phyloP scores from a whole-genome alignment of 2,888 invertebrate species.

The Ctena decussata region DNA sequence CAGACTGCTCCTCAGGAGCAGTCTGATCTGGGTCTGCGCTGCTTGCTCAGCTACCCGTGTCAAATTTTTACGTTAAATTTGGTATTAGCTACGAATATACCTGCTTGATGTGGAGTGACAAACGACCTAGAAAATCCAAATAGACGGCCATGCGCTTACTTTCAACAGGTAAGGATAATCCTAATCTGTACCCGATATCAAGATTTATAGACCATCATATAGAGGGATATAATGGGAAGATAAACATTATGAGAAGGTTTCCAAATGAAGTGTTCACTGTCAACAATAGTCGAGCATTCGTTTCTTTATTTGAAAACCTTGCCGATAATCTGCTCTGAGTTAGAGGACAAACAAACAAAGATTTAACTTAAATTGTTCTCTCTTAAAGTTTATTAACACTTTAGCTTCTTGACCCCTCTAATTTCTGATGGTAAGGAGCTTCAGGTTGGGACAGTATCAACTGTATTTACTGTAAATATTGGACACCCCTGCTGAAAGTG shows the following conservation, averaged over 20 bases:
- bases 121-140: not conserved
- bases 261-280: constrained; percentile 8
- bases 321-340: not conserved
- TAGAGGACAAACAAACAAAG: not conserved
- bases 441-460: no score
- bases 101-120: no score
- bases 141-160: not conserved
- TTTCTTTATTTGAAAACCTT: constrained; percentile 6
- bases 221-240: constrained; percentile 10
- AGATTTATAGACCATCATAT: not conserved
- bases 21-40: no score
- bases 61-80: no score
- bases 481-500: no score
- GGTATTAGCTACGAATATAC: no score
- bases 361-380: constrained; percentile 11
- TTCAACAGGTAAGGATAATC: not conserved
- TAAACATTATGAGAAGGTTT: constrained; percentile 12
- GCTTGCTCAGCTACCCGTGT: no score
- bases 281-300: not conserved
- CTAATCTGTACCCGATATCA: not conserved
- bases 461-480: no score
- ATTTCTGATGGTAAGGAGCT: no score
- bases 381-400: not conserved
- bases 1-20: no score
- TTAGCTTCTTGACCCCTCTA: not conserved